Evolutionary conservation across 2,113 vertebrate species (phyloP).

Genomic region (Illadopsis cleaveri): DNA sequence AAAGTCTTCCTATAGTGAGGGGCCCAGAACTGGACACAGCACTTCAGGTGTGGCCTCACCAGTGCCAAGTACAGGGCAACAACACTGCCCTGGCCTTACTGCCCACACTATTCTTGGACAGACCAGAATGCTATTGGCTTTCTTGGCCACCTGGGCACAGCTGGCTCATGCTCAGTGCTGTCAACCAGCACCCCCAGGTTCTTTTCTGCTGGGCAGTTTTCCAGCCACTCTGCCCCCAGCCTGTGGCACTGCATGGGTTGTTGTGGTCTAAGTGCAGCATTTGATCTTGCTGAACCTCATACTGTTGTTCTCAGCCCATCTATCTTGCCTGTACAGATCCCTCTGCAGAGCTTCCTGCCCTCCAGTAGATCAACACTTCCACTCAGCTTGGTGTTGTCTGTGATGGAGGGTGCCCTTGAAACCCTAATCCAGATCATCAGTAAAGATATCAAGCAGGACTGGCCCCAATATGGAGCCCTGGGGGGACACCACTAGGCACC

Average conservation of each 20-base stretch:
- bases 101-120: not conserved
- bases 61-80: not conserved
- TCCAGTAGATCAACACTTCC: not conserved
- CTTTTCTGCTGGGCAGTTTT: not conserved
- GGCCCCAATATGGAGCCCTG: not conserved
- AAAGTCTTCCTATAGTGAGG: not conserved
- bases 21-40: not conserved
- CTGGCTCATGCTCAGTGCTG: not conserved
- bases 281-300: not conserved
- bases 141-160: not conserved
- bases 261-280: not conserved
- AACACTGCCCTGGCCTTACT: not conserved
- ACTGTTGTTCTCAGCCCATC: not conserved
- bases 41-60: not conserved
- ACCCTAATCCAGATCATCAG: no score
- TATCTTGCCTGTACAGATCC: not conserved
- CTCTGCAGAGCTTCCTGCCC: not conserved
- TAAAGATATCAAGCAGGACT: not conserved
- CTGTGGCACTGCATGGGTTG: rapidly evolving
- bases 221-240: not conserved
- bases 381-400: rapidly evolving
- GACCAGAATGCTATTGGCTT: rapidly evolving
- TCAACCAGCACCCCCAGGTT: not conserved
- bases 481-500: not conserved
- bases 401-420: rapidly evolving